Base-by-base conservation (phyloP, 1,140 invertebrate genomes). In the Ooceraea biroi region DNA sequence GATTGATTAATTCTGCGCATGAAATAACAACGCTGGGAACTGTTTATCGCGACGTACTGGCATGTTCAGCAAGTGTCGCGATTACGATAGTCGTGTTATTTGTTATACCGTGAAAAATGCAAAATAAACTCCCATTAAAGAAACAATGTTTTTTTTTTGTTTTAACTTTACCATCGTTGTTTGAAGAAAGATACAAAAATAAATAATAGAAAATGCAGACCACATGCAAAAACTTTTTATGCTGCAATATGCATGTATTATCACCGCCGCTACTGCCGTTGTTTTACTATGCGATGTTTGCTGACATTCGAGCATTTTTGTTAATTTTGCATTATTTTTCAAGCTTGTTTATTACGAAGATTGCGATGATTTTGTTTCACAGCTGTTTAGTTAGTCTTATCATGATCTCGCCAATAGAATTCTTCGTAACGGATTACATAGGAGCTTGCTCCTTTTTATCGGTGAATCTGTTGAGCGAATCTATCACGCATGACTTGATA, bases 1-100 rank as follows among this genome's bases (percentile, higher is more conserved):
- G 46, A 72, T 88, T 89, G 72, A 88, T 89, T 84, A 90, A 86
- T 84, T 84, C 52, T n/a, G 12, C 48, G 52, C 22, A 0, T 30
- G 30, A 2, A n/a, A 60, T 65, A 80, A 78, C 60, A 50, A 63
- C 0, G 1, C 4, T 0, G 36, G 12, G 30, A 50, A 14, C 58
- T 88, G 52, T 86, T 86, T 86, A 72, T 60, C 8, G n/a, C 69
- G 65, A 66, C 14, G 17, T 1, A 30, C 17, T 19, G 30, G 3
- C n/a, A 77, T 22, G 44, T 65, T 65, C 19, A 25, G 27, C 14
- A 25, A 48, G 0, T 36, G 10, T 10, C 19, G 10, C 36, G 36
- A 36, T 36, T 36, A 2, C 50, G 14, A 66, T 44, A 46, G n/a
- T 10, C 41, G 3, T 41, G 8, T 12, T 68, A 14, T 7, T 76